A percentile compares a stretch with the other conserved stretches of the same genome.
These are phyloP conservation scores for Pediacus dermestoides DNA, from an alignment of 2,888 invertebrate genomes.

Conservation along the genomic window DNA sequence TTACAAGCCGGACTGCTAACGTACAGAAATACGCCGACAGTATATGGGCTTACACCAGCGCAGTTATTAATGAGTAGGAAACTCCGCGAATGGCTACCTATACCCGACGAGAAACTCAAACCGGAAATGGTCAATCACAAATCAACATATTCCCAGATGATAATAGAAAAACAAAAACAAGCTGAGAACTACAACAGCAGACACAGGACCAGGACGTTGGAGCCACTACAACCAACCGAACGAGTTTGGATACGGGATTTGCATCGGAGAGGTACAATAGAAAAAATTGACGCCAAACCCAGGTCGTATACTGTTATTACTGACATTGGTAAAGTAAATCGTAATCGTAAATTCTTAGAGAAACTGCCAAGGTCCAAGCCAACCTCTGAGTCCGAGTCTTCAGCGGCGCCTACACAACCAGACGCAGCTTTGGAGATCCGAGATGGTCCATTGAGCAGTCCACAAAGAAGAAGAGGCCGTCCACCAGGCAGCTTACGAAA, in stretches of 20 bases:
- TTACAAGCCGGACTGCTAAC: constrained; percentile 3
- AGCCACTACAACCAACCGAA: background rate
- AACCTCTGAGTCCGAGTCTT: too few relatives aligned
- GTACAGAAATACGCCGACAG: constrained; percentile 10
- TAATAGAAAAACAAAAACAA: background rate
- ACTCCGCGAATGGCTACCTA: background rate
- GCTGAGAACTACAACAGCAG: background rate
- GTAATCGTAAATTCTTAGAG: too few relatives aligned
- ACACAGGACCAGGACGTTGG: background rate
- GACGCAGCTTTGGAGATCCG: too few relatives aligned
- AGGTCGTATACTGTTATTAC: background rate
- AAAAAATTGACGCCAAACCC: background rate
- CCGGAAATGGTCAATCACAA: background rate
- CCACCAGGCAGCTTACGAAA: too few relatives aligned
- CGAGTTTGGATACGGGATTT: background rate
- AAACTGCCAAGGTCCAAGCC: too few relatives aligned
- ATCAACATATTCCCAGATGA: background rate
- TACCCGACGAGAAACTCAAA: background rate
- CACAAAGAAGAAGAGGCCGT: too few relatives aligned
- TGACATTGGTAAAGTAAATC: too few relatives aligned
- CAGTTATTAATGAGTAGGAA: constrained; percentile 3
- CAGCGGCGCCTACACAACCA: too few relatives aligned
- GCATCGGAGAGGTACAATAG: background rate
- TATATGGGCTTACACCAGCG: constrained; percentile 8
- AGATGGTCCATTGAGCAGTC: too few relatives aligned